Evolutionary conservation across 37 sponge, comb jelly and placozoan species (phyloP).

Genomic region (Theonella swinhoei): DNA sequence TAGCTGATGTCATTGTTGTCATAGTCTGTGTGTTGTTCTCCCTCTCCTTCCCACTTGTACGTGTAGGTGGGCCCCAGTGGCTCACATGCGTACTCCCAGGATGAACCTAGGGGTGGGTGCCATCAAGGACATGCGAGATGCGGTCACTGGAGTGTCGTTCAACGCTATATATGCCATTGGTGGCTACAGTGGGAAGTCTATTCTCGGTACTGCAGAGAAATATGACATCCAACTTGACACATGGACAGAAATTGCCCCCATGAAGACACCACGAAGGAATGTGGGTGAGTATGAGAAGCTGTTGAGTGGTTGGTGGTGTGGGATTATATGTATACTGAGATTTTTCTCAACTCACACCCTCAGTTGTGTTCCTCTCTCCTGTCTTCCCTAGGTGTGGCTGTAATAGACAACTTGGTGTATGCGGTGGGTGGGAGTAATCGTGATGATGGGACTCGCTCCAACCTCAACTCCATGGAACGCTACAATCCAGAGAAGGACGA

Average conservation of each 20-base stretch:
- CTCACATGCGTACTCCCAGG: constrained; percentile 79
- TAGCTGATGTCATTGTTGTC: not conserved
- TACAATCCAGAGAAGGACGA: constrained; percentile 85
- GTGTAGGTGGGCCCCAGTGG: constrained; percentile 77
- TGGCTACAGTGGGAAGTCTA: constrained; percentile 87
- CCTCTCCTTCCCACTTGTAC: not conserved
- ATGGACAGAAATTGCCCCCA: constrained; percentile 84
- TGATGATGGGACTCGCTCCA: constrained; percentile 88
- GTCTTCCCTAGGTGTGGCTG: constrained; percentile 72
- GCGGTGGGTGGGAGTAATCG: constrained; percentile 91
- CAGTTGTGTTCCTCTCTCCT: not conserved
- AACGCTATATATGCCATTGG: constrained; percentile 85
- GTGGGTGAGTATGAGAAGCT: constrained; percentile 54
- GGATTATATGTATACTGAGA: not conserved
- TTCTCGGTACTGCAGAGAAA: constrained; percentile 86
- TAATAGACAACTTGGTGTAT: constrained; percentile 82
- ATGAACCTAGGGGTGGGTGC: constrained; percentile 93
- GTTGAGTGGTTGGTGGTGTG: not conserved
- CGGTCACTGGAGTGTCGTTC: constrained; percentile 80
- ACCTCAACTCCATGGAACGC: constrained; percentile 91
- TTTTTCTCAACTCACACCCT: not conserved
- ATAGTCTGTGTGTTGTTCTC: not conserved
- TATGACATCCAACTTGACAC: constrained; percentile 81
- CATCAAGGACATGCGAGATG: constrained; percentile 81
- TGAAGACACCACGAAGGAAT: constrained; percentile 87